These are phyloP conservation scores for Drosophila fulvimacula DNA, from an alignment of 2,888 invertebrate genomes.

Conservation along the genomic window DNA sequence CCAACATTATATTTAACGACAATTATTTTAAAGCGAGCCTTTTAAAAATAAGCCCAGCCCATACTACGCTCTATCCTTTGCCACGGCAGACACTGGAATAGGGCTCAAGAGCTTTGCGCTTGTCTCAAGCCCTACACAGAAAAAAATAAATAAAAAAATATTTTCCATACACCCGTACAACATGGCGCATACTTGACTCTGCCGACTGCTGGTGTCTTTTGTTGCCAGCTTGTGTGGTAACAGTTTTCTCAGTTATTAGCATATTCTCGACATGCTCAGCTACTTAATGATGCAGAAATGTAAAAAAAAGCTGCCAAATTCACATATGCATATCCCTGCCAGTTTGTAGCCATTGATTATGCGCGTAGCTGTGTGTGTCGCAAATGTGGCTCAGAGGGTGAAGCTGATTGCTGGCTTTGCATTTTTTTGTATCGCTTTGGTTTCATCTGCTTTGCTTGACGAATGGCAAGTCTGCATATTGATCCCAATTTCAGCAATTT, in stretches of 20 bases:
- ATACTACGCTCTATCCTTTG: conserved; percentile 20
- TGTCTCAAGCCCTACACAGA: conserved; percentile 7
- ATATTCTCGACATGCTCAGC: conserved; percentile 57
- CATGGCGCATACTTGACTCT: conserved; percentile 28
- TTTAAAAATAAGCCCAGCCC: neutral
- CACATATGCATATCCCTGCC: conserved; percentile 34
- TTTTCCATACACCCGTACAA: conserved; percentile 10
- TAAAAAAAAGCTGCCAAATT: conserved; percentile 35
- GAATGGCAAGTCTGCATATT: conserved; percentile 47
- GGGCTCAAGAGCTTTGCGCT: conserved; percentile 23
- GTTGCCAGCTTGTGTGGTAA: conserved; percentile 25
- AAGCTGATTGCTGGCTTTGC: conserved; percentile 41
- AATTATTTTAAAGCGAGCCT: neutral
- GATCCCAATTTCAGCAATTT: conserved; percentile 59
- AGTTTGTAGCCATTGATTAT: conserved; percentile 56
- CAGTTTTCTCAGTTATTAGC: conserved; percentile 47
- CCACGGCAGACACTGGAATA: conserved; percentile 8
- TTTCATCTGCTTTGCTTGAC: conserved; percentile 39
- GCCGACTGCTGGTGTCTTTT: conserved; percentile 10
- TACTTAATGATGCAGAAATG: conserved; percentile 61
- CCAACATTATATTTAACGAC: neutral
- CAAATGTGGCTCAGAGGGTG: conserved; percentile 18
- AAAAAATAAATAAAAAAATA: conserved; percentile 13
- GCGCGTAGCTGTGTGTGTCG: conserved; percentile 11
- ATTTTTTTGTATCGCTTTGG: conserved; percentile 28